Evolutionary conservation across 2,113 vertebrate species (phyloP).

Genomic region (Ailurus styani): DNA sequence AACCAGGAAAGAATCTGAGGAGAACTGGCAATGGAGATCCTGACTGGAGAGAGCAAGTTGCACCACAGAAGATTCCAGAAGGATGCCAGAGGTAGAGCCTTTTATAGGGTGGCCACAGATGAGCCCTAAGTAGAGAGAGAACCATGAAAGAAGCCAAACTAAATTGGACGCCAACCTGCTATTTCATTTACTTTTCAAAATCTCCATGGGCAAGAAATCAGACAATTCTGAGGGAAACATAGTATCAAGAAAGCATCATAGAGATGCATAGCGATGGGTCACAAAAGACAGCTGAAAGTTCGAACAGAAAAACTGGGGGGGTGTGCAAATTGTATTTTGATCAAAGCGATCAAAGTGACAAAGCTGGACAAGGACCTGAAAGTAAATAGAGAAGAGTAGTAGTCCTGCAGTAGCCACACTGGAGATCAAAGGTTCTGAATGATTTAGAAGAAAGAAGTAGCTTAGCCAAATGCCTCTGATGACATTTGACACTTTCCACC

Average conservation of each 20-base stretch:
- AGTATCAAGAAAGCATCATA: not conserved
- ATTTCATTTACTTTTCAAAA: not conserved
- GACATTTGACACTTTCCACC: not conserved
- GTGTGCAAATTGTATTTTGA: not conserved
- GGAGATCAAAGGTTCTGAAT: not conserved
- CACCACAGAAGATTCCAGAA: not conserved
- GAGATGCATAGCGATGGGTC: not conserved
- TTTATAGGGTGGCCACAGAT: not conserved
- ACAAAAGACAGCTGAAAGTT: not conserved
- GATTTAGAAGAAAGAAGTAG: not conserved
- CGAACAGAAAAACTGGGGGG: not conserved
- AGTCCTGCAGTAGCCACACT: not conserved
- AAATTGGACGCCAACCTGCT: not conserved
- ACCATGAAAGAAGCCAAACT: not conserved
- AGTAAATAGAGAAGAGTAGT: not conserved
- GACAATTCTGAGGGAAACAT: not conserved
- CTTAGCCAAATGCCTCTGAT: not conserved
- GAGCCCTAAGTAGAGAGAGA: not conserved
- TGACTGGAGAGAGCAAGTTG: not conserved
- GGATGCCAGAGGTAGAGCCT: not conserved
- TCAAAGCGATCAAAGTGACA: not conserved
- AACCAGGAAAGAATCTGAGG: not conserved
- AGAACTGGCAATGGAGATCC: not conserved
- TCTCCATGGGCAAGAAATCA: not conserved
- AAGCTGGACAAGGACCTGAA: not conserved